These are phyloP conservation scores for Glyptemys insculpta DNA, from an alignment of 2,797 vertebrate species.

Conservation along the genomic window DNA sequence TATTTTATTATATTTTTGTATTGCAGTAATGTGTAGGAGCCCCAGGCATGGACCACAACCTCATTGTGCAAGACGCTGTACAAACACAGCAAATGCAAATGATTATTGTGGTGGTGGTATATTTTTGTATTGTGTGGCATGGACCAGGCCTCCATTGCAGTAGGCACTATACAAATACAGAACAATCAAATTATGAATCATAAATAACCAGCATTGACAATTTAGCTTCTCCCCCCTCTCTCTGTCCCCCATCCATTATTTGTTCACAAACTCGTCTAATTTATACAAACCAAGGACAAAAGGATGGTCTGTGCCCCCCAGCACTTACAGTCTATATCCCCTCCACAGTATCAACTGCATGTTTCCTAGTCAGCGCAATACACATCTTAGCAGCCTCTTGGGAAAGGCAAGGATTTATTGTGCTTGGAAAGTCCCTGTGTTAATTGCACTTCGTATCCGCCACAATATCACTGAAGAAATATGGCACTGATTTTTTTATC, in stretches of 20 bases:
- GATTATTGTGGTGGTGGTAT: no score
- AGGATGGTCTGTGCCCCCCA: neutral
- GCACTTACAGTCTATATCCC: neutral
- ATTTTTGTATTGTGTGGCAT: no score
- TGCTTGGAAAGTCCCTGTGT: neutral
- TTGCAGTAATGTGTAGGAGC: neutral
- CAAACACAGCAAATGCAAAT: neutral
- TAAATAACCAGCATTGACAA: neutral
- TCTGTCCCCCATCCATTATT: no score
- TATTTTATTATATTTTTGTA: neutral
- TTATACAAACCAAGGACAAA: neutral
- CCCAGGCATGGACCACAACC: neutral
- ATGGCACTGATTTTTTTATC: neutral
- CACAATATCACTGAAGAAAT: neutral
- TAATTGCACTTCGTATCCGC: neutral
- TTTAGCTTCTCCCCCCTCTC: neutral
- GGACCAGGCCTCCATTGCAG: no score
- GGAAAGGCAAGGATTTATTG: neutral
- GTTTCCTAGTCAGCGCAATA: neutral
- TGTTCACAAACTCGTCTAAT: neutral
- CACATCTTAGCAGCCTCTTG: no score
- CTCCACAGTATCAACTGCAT: neutral
- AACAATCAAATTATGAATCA: neutral
- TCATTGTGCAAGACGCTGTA: neutral
- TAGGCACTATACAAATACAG: neutral